phyloP scores from a whole-genome alignment of 2,113 vertebrate genomes.

The Malurus melanocephalus region DNA sequence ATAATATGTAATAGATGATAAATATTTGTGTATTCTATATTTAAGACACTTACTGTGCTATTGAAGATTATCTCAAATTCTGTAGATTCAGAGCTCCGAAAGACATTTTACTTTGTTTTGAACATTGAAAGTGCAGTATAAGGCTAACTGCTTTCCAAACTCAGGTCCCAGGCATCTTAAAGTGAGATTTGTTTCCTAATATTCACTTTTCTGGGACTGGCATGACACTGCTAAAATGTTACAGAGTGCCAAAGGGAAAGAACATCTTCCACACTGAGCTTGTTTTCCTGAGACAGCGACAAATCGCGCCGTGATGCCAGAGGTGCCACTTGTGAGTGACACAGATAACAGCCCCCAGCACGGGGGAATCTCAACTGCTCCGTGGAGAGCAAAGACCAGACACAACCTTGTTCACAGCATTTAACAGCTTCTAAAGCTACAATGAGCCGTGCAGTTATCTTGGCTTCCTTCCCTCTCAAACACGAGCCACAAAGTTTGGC shows the following conservation, averaged over 20 bases:
- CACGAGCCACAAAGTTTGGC: neutral
- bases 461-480: neutral
- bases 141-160: neutral
- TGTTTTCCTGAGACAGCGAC: neutral
- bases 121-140: neutral
- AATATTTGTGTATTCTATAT: neutral
- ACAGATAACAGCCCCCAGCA: neutral
- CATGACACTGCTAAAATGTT: neutral
- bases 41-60: neutral
- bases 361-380: neutral
- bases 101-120: neutral
- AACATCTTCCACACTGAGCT: neutral
- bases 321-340: neutral
- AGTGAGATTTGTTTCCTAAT: neutral
- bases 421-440: neutral
- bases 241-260: neutral
- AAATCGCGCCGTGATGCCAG: fast-evolving
- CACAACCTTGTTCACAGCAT: neutral
- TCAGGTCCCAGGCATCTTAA: neutral
- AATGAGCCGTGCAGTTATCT: neutral
- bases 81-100: neutral
- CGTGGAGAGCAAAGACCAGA: neutral
- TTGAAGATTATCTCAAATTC: neutral
- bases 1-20: neutral
- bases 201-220: neutral